These are phyloP conservation scores for Peromyscus maniculatus DNA, from an alignment of 2,113 vertebrate genomes.

Conservation along the genomic window DNA sequence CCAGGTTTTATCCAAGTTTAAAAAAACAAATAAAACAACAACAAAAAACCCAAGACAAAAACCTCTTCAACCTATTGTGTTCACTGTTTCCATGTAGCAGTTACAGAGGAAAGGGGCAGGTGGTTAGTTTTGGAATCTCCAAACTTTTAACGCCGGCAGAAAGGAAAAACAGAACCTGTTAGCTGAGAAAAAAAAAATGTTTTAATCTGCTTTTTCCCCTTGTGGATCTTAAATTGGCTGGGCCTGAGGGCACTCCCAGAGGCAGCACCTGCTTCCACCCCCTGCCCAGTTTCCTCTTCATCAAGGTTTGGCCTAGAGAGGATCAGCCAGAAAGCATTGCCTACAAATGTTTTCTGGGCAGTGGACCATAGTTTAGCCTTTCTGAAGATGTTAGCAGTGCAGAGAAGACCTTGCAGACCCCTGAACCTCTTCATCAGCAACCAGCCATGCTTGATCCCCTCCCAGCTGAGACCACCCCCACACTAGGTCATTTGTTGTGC, in stretches of 20 bases:
- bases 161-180: neutral
- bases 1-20: neutral
- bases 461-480: neutral
- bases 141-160: slow-evolving; percentile 9
- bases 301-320: neutral
- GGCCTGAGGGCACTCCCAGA: neutral
- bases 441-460: neutral
- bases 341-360: slow-evolving; percentile 25
- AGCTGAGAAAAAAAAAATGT: neutral
- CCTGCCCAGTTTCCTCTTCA: neutral
- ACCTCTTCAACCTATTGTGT: neutral
- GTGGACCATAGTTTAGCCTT: neutral
- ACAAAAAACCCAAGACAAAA: neutral
- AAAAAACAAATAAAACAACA: neutral
- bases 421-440: neutral
- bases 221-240: neutral
- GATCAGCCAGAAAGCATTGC: neutral
- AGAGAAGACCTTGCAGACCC: neutral
- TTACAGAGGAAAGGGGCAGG: neutral
- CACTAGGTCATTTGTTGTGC: neutral
- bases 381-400: neutral
- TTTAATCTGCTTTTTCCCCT: neutral
- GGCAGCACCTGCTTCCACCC: neutral
- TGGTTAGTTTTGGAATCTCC: slow-evolving; percentile 55
- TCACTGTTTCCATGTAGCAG: neutral